Evolutionary conservation across 2,888 invertebrate genomes (phyloP), one percentile per base, ranked within the genome.

Genomic region (Lasioglossum villosulum): DNA sequence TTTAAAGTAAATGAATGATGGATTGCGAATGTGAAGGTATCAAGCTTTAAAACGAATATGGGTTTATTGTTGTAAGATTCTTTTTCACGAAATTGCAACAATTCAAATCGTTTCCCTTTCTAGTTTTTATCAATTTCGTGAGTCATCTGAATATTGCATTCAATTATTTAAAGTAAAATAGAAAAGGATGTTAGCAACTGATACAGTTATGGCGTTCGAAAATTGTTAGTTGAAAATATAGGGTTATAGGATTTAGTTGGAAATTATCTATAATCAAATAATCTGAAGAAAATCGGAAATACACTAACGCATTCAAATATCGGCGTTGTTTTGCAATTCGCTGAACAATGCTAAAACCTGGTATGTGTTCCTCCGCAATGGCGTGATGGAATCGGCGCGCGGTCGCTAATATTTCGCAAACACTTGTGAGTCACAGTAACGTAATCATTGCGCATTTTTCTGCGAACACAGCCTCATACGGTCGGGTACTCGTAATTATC

Each of bases 361-460:
- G 30, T 34, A 10, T 4, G 56, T 59, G n/a, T 59, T 72, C 23
- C 45, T 34, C 23, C 4, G 27, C n/a, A 37, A 37, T 56, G 37
- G 39, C 70, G 45, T 37, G 42, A 78, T 78, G 16, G 27, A 59
- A 72, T 12, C 30, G 14, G 42, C 45, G 42, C 19, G 34, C 66
- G 23, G 68, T 68, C n/a, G 34, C 73, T 12, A 39, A 39, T 48
- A 73, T 48, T 48, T 34, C 45, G 48, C 48, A 72, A 72, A 30
- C 72, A 42, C 42, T 42, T 14, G 6, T 70, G 72, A 73, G 23
- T 42, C 72, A 23, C 23, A 6, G 48, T 12, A 12, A 8, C 72
- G 30, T 23, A 12, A 48, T 48, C 16, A 1, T 34, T 4, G 48
- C 27, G 19, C 48, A 30, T 30, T 48, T 73, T 48, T 73, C 23